Conservation (phyloP, 2,113 vertebrate species). For the Haplochromis vanheusdeni region DNA sequence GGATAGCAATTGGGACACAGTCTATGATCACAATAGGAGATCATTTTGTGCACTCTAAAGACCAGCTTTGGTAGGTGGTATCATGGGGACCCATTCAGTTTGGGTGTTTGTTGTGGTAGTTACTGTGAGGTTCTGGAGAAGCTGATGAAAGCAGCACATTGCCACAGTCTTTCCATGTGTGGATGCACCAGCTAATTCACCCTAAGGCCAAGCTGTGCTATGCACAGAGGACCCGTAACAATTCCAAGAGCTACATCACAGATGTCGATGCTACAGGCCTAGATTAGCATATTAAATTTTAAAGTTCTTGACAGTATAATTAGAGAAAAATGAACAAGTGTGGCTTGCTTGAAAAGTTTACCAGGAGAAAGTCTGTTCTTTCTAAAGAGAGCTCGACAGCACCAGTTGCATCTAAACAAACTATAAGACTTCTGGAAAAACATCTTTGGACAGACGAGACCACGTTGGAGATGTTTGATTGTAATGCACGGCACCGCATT, state of each 20-base stretch:
- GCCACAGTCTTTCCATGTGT: background rate
- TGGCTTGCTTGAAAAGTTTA: background rate
- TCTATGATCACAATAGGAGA: background rate
- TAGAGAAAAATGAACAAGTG: background rate
- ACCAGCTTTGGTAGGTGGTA: background rate
- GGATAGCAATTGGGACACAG: background rate
- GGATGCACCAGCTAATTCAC: background rate
- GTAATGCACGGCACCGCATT: background rate
- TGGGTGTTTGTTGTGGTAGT: background rate
- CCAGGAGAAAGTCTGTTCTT: background rate
- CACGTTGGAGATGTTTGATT: background rate
- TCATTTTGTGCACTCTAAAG: background rate
- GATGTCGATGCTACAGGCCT: background rate
- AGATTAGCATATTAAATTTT: background rate
- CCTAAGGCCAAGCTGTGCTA: background rate
- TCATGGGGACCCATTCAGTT: background rate
- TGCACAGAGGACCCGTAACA: background rate
- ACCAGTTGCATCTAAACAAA: background rate
- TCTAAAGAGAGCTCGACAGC: background rate
- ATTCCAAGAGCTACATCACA: background rate
- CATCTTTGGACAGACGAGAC: background rate
- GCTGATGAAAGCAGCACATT: background rate
- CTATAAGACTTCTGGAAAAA: background rate
- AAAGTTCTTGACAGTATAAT: background rate
- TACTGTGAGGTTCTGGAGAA: background rate